Base-by-base conservation (phyloP, 2,888 invertebrate genomes). In the Eupithecia abbreviata region DNA sequence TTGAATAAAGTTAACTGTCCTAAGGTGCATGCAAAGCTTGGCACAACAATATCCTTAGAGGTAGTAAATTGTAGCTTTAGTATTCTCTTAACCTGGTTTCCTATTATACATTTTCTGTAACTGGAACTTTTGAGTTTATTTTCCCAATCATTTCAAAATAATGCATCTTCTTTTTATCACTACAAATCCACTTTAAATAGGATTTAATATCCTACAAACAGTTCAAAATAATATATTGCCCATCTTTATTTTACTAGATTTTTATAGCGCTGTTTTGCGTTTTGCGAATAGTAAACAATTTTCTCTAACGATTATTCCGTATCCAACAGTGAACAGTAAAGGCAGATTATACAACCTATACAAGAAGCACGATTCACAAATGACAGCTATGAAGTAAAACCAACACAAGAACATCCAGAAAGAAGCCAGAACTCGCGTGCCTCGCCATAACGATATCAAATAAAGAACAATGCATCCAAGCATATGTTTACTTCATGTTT, bases 401-500 rank as follows among this genome's bases (percentile, higher is more conserved):
- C 62, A 62, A 30, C 62, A 4, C 30, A 62, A 30, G 30, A 58
- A 58, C 58, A 30, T 30, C 30, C 30, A 30, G 30, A 18, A 43
- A 68, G 62, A 12, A 30, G 62, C 62, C 30, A 62, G 62, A n/a
- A n/a, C n/a, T 43, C 43, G 43, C 67, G 43, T 68, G 66, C 66
- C 15, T 42, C 15, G 66, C 66, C 45, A 62, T 51, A 55, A 42
- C 30, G 42, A 68, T 43, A 68, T 68, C 45, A 77, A 72, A 66
- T 84, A 85, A 83, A 85, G 85, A 86, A 86, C 86, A 89, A 88
- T 87, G 85, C 86, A 83, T 87, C 84, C 85, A 85, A 76, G 84
- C 86, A 87, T 82, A 87, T 88, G 86, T 89, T 90, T 87, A 88
- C 75, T 72, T 87, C 82, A 85, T 86, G 84, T 88, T 86, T 86